phyloP scores from a whole-genome alignment of 2,888 invertebrate genomes.

The Dryococelus australis region DNA sequence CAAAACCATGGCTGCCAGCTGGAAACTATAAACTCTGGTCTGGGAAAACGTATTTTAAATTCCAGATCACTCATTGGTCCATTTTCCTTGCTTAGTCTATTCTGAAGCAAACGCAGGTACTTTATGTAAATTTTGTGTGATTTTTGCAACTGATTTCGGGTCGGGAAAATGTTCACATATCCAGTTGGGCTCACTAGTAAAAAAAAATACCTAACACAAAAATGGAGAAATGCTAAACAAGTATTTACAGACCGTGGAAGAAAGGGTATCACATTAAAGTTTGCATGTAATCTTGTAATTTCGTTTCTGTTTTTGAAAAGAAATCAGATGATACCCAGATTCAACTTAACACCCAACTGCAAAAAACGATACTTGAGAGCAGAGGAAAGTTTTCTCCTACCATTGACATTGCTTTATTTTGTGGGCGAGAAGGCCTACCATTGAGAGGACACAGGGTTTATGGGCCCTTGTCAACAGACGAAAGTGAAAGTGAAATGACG shows the following conservation, averaged over 20 bases:
- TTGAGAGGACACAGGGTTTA: conserved; percentile 24
- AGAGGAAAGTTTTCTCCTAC: neutral
- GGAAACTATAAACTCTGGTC: too few species aligned
- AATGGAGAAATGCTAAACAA: conserved; percentile 24
- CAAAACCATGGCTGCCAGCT: too few species aligned
- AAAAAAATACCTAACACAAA: too few species aligned
- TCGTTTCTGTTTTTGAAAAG: too few species aligned
- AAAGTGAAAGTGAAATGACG: neutral
- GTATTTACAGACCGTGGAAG: neutral
- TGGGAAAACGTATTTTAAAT: too few species aligned
- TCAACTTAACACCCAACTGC: neutral
- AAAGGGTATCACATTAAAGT: neutral
- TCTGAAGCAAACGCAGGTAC: too few species aligned
- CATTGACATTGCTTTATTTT: neutral
- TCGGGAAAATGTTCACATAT: neutral
- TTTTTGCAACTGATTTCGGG: neutral
- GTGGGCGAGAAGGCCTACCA: conserved; percentile 12
- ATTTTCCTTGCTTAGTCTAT: too few species aligned
- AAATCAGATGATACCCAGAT: neutral
- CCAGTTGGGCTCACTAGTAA: too few species aligned
- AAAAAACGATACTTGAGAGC: neutral
- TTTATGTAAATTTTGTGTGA: conserved; percentile 4
- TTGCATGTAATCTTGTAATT: too few species aligned
- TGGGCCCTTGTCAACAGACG: neutral
- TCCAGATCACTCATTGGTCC: too few species aligned